These are phyloP conservation scores for Poecilobothrus nobilitatus DNA, from an alignment of 2,888 invertebrate species.

Conservation along the genomic window DNA sequence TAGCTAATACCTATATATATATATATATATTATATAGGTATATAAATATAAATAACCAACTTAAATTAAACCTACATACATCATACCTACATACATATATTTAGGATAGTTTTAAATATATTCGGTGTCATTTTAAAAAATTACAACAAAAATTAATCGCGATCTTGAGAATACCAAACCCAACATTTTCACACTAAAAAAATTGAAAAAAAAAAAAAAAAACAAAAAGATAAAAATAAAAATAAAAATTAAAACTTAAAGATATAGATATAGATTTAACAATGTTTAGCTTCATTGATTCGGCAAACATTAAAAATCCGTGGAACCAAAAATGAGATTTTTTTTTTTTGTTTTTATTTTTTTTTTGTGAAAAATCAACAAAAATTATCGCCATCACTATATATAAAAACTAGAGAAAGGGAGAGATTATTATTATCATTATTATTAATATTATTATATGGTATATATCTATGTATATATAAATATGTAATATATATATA, in stretches of 20 bases:
- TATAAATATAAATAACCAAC: no score
- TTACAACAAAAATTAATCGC: background rate
- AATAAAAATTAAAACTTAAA: background rate
- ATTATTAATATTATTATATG: background rate
- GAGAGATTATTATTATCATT: background rate
- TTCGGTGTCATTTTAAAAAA: no score
- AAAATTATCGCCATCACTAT: background rate
- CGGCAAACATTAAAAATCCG: slow-evolving; percentile 2
- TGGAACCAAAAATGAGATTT: background rate
- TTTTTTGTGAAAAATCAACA: slow-evolving; percentile 2
- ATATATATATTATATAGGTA: no score
- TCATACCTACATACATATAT: no score
- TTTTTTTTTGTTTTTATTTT: background rate
- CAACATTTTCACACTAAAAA: background rate
- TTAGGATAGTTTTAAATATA: no score
- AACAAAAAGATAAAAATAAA: background rate
- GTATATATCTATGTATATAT: no score
- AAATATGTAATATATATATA: no score
- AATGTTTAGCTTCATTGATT: background rate
- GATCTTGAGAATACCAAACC: slow-evolving; percentile 4
- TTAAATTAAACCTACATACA: no score
- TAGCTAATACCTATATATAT: background rate
- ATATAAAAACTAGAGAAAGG: background rate
- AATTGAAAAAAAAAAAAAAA: background rate
- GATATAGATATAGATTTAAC: slow-evolving; percentile 2